Conservation (phyloP, 1,140 invertebrate genomes). For the Procambarus clarkii region DNA sequence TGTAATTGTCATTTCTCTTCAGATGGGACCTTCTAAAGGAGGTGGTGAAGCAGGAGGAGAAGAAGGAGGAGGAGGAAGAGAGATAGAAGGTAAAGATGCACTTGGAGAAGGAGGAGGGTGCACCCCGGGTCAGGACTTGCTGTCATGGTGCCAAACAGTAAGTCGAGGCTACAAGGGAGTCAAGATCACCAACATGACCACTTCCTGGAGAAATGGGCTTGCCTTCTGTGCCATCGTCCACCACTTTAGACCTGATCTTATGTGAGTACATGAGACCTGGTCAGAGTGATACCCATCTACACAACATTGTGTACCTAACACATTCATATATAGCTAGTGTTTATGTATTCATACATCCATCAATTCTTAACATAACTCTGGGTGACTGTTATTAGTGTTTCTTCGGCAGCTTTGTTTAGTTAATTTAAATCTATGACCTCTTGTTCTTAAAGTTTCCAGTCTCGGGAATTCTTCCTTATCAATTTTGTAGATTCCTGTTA, state of each 20-base stretch:
- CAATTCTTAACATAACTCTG: no score
- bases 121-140: conserved; percentile 81
- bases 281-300: background rate
- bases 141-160: conserved; percentile 91
- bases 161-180: conserved; percentile 92
- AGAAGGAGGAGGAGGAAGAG: conserved; percentile 1
- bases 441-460: no score
- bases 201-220: conserved; percentile 94
- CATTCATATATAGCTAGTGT: background rate
- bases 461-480: no score
- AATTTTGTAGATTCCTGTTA: no score
- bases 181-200: conserved; percentile 93
- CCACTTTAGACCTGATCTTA: conserved; percentile 94
- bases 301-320: background rate
- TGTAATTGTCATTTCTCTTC: background rate
- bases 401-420: no score
- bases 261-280: conserved; percentile 84
- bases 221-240: conserved; percentile 96
- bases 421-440: no score
- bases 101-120: conserved; percentile 50
- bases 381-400: no score
- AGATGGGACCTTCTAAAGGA: conserved; percentile 48
- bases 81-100: conserved; percentile 8
- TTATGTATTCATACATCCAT: no score
- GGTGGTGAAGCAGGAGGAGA: conserved; percentile 16